phyloP scores from a whole-genome alignment of 2,888 invertebrate genomes.

The Busseola fusca region DNA sequence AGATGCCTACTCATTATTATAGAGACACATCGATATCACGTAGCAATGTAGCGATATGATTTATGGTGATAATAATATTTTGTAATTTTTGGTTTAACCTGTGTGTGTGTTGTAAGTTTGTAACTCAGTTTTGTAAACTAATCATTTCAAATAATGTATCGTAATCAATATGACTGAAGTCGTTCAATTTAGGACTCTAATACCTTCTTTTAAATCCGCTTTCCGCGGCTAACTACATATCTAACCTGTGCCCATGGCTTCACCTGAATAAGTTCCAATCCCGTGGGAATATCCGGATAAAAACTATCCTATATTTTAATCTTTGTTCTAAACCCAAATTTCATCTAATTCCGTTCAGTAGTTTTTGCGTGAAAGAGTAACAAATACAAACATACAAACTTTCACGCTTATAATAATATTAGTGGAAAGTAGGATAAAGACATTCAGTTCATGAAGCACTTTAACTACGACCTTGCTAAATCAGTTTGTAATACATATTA shows the following conservation, averaged over 20 bases:
- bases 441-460: background rate
- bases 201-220: background rate
- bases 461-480: background rate
- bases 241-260: too few relatives aligned
- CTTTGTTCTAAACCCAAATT: too few relatives aligned
- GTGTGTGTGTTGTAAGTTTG: background rate
- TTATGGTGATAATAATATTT: background rate
- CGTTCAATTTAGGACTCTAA: background rate
- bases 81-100: background rate
- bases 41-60: background rate
- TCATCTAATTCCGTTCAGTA: too few relatives aligned
- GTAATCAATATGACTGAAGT: background rate
- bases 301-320: too few relatives aligned
- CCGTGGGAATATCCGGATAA: too few relatives aligned
- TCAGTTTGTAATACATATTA: background rate
- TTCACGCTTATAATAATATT: too few relatives aligned
- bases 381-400: too few relatives aligned
- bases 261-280: too few relatives aligned
- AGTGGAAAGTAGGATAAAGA: too few relatives aligned
- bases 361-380: too few relatives aligned
- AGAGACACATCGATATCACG: background rate
- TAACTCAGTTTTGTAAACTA: background rate
- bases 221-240: constrained; percentile 2
- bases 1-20: background rate
- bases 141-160: background rate